Base-by-base conservation (phyloP, 2,113 vertebrate genomes). In the Limnothrissa miodon region DNA sequence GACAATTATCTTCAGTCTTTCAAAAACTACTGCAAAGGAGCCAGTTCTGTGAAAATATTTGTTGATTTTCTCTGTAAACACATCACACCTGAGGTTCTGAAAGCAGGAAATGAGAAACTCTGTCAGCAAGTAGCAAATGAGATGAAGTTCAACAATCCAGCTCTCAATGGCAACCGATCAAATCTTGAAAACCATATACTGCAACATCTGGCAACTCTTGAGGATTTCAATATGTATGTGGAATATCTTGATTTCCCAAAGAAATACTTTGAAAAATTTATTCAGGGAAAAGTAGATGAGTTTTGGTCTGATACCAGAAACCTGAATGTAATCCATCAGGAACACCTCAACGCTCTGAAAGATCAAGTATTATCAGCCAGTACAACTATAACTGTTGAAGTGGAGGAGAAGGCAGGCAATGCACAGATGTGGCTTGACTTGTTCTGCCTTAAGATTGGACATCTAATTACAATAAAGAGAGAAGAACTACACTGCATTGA, bases 401-500 rank as follows among this genome's bases (percentile, higher is more conserved):
- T 85, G 17, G 33, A 56, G 11, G 80, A 17, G 0, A 78, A 79
- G 11, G 29, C 56, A 11, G 80, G 80, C 48, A 78, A 36, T 78
- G 80, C 51, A 36, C 45, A 48, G n/a, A 82, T 82, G 84, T 85
- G 84, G 84, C 84, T 85, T 46, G 74, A 85, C 44, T 1, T 8
- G 9, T 85, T 85, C 48, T 85, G 84, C 82, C 0, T 0, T 45
- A 25, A 79, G 9, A 23, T 82, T 19, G 70, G 70, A 23, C 45
- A 33, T 21, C n/a, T 59, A 45, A 53, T 85, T 36, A 48, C 45
- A 25, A 59, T 85, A 13, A 56, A 74, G 13, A 85, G 80, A 81
- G 17, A 45, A 33, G 80, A 81, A 17, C 10, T 82, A 3, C 70
- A 42, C 82, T 85, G 78, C 82, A 89, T 92, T 1, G 93, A 94